Conservation (phyloP, 2,888 invertebrate species). For the Blastobasis lacticolella region DNA sequence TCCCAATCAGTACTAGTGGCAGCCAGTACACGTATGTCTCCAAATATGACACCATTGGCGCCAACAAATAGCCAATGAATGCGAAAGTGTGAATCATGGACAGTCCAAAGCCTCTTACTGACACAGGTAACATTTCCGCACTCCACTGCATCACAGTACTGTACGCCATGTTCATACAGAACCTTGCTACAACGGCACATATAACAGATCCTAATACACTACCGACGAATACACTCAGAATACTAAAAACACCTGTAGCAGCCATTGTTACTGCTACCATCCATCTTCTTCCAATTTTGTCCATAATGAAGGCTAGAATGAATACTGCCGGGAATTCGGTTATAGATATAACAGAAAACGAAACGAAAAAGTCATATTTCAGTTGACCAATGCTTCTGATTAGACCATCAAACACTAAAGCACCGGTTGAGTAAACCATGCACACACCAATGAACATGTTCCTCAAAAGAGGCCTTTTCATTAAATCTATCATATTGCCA, state of each 20-base stretch:
- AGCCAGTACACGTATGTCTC: conserved; percentile 22
- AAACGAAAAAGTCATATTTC: conserved; percentile 43
- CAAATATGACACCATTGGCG: conserved; percentile 32
- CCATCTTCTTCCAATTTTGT: conserved; percentile 44
- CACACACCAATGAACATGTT: conserved; percentile 34
- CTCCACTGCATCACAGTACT: conserved; percentile 40
- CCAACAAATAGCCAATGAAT: conserved; percentile 34
- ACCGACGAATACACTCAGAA: conserved; percentile 30
- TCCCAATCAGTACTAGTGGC: conserved; percentile 21
- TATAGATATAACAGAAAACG: conserved; percentile 41
- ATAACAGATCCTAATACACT: conserved; percentile 32
- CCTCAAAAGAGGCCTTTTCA: conserved; percentile 36
- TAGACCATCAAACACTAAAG: conserved; percentile 38
- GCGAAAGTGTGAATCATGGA: conserved; percentile 42
- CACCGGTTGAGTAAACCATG: conserved; percentile 38
- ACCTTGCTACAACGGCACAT: conserved; percentile 41
- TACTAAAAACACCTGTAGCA: conserved; percentile 30
- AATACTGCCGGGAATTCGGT: conserved; percentile 45
- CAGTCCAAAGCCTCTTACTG: conserved; percentile 41
- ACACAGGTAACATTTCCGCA: conserved; percentile 41
- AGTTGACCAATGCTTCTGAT: conserved; percentile 38
- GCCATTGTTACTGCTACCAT: conserved; percentile 30
- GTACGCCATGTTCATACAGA: conserved; percentile 39
- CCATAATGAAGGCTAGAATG: conserved; percentile 38
- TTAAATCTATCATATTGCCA: conserved; percentile 29